Conservation (phyloP, 2,797 vertebrate species). For the Myotis findleyi region DNA sequence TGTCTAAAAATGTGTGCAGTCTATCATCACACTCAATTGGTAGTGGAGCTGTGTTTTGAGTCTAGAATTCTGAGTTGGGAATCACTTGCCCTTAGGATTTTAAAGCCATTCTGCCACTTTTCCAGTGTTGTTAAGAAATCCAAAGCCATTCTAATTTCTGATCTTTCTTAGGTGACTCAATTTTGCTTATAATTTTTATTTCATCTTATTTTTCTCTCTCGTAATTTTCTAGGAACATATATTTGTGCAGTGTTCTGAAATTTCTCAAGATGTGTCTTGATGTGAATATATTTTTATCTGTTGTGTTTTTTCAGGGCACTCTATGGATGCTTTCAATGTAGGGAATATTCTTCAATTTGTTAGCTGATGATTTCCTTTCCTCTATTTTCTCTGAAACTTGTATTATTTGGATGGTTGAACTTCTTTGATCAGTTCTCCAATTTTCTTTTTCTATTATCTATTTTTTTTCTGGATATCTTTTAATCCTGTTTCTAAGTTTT, state of each 20-base stretch:
- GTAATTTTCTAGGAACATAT: not conserved
- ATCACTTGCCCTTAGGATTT: not conserved
- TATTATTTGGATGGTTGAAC: not conserved
- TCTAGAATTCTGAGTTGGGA: not conserved
- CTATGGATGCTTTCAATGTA: not conserved
- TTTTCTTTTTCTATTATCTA: not conserved
- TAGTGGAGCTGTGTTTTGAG: not conserved
- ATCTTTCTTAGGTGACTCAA: not conserved
- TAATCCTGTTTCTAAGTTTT: not conserved
- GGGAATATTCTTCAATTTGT: not conserved
- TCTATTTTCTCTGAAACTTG: not conserved
- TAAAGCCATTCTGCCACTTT: not conserved
- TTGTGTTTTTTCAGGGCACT: not conserved
- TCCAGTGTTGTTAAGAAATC: not conserved
- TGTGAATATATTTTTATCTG: not conserved
- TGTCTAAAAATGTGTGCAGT: not conserved
- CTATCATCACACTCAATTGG: not conserved
- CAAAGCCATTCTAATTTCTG: not conserved
- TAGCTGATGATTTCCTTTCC: not conserved
- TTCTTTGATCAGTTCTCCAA: not conserved
- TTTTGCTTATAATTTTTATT: conserved; percentile 30
- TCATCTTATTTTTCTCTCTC: not conserved
- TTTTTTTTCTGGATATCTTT: not conserved
- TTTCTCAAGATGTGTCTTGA: not conserved
- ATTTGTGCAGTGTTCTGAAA: not conserved